Evolutionary conservation across 2,888 invertebrate species (phyloP), one percentile per base, ranked within the genome.

Genomic region (Julus scanicus): DNA sequence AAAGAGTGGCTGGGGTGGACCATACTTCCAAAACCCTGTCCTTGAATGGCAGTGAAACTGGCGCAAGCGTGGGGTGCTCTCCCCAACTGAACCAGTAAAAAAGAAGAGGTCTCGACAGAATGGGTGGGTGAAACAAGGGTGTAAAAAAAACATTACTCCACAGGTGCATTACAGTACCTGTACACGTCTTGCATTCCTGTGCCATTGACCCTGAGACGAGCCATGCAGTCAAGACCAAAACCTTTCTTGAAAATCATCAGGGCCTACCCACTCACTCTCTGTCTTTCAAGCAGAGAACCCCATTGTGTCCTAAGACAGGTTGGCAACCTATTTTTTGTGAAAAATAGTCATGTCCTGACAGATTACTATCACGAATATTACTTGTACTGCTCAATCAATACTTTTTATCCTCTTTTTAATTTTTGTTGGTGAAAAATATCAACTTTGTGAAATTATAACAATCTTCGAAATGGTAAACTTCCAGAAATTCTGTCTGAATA

Each of bases 11-110:
- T 53, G 20, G 63, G 63, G 4, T 20, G 20, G 20, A 20, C 63
- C 63, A 71, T 1, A 20, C 63, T 29, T 29, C 20, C n/a, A 71
- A 71, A 71, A 71, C 63, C 63, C 63, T 71, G 63, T 20, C 63
- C 63, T 71, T 71, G 63, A 71, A 71, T 71, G 63, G 63, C 63
- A 71, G 63, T 11, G 63, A 71, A 71, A 71, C 20, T 71, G 63
- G 63, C 20, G 63, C 63, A 71, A 5, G 63, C 63, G 63, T 71
- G 63, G 63, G 63, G 63, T 71, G 20, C 20, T 71, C 63, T 6
- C 63, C 20, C 20, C n/a, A 71, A 71, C 63, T 17, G 8, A 71
- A 71, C 63, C 20, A 29, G 63, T 63, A 63, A 44, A 44, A 8
- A 44, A 29, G 63, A n/a, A 63, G 63, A 1, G 17, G 63, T 71